phyloP scores from a whole-genome alignment of 2,888 invertebrate genomes.

The Cheilosia pagana region DNA sequence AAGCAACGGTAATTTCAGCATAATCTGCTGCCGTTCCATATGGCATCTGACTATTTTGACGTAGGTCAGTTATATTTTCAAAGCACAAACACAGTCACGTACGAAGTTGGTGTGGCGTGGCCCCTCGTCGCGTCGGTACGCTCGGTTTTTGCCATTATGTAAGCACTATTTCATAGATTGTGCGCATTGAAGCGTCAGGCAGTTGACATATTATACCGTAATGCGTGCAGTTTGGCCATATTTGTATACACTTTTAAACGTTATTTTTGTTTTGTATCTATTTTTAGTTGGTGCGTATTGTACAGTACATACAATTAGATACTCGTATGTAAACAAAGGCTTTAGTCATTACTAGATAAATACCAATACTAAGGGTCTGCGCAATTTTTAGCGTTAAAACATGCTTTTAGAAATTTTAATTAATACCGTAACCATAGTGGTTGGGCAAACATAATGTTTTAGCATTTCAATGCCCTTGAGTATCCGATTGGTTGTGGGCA shows the following conservation, averaged over 20 bases:
- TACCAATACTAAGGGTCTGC: neutral
- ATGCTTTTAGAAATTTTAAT: conserved; percentile 13
- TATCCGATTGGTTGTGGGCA: conserved; percentile 16
- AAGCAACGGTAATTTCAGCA: too few relatives aligned
- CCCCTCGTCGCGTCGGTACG: neutral
- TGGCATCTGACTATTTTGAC: conserved; percentile 21
- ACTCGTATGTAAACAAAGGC: neutral
- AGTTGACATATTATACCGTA: conserved; percentile 35
- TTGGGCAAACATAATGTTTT: conserved; percentile 34
- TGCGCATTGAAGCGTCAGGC: conserved; percentile 34
- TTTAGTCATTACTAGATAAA: neutral
- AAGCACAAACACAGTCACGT: conserved; percentile 28
- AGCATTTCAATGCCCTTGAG: conserved; percentile 46
- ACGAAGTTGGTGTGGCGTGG: conserved; percentile 4
- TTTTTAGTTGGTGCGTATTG: neutral
- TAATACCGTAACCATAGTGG: conserved; percentile 10
- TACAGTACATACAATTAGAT: too few relatives aligned
- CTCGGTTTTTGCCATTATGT: neutral
- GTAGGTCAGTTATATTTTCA: conserved; percentile 55
- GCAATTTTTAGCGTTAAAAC: conserved; percentile 1
- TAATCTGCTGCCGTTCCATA: too few relatives aligned
- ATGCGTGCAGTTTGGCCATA: conserved; percentile 10
- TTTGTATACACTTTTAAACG: conserved; percentile 13
- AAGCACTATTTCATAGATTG: conserved; percentile 33
- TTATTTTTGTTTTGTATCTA: neutral